phyloP scores from a whole-genome alignment of 2,888 invertebrate species.

The Dasysyrphus tricinctus region DNA sequence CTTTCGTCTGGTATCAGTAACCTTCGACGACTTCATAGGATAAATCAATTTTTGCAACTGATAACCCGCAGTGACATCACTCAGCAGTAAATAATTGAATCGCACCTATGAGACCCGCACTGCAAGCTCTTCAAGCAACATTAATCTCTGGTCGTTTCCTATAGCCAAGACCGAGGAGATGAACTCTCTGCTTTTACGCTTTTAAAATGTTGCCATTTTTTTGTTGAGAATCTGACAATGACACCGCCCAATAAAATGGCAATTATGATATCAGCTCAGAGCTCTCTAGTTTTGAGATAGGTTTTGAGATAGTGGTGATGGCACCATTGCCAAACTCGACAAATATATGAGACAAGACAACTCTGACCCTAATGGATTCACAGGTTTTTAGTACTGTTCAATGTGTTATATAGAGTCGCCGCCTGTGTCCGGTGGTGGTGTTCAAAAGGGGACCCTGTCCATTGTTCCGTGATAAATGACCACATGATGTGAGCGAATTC shows the following conservation, averaged over 20 bases:
- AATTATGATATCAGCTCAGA: conserved; percentile 70
- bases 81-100: conserved; percentile 75
- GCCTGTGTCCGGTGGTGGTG: conserved; percentile 7
- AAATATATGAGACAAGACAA: conserved; percentile 58
- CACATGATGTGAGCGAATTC: conserved; percentile 56
- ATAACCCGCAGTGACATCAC: conserved; percentile 72
- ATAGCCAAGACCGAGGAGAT: conserved; percentile 4
- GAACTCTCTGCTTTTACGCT: conserved; percentile 46
- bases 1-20: conserved; percentile 62
- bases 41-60: conserved; percentile 73
- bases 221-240: conserved; percentile 53
- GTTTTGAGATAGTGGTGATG: conserved; percentile 12
- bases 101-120: conserved; percentile 57
- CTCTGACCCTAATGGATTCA: conserved; percentile 73
- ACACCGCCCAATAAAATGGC: conserved; percentile 74
- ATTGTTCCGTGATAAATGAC: conserved; percentile 74
- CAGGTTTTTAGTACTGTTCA: conserved; percentile 52
- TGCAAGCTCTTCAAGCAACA: conserved; percentile 41
- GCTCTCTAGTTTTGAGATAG: conserved; percentile 16
- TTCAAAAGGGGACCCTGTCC: conserved; percentile 44
- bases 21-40: conserved; percentile 69
- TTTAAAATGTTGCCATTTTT: conserved; percentile 52
- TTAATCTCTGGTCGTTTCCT: conserved; percentile 54
- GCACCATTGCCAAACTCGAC: conserved; percentile 15
- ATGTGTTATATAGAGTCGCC: conserved; percentile 5